Conservation (phyloP, 2,888 invertebrate species). For the Caenorhabditis plicata region DNA sequence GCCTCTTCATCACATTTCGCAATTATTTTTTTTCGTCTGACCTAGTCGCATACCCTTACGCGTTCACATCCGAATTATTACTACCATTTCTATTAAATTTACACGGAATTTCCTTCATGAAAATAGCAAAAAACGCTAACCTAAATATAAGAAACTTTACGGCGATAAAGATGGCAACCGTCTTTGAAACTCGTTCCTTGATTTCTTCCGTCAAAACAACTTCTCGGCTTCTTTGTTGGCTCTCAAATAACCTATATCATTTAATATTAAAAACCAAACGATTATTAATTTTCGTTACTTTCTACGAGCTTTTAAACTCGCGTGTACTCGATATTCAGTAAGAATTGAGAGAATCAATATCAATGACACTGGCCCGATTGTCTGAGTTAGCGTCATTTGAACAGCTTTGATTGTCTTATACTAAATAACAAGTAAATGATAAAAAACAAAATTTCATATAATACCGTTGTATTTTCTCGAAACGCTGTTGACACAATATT, state of each 20-base stretch:
- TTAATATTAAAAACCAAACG: not conserved
- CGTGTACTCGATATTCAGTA: slow-evolving; percentile 58
- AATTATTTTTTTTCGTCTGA: no score
- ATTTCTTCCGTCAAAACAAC: slow-evolving; percentile 56
- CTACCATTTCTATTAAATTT: no score
- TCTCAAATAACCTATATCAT: slow-evolving; percentile 57
- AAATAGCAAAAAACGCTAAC: slow-evolving; percentile 10
- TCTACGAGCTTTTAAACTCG: slow-evolving; percentile 54
- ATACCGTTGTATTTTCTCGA: slow-evolving; percentile 14
- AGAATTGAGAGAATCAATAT: slow-evolving; percentile 59
- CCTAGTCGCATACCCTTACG: no score
- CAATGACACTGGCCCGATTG: slow-evolving; percentile 57
- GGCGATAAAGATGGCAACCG: slow-evolving; percentile 63
- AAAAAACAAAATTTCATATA: slow-evolving; percentile 9
- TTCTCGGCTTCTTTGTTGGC: slow-evolving; percentile 55
- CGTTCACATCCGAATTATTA: no score
- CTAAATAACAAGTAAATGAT: no score
- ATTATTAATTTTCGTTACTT: slow-evolving; percentile 31
- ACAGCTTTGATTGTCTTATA: no score
- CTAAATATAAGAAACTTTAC: slow-evolving; percentile 61
- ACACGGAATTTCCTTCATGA: no score
- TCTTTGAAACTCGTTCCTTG: slow-evolving; percentile 56
- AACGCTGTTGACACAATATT: slow-evolving; percentile 54
- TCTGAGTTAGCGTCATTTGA: slow-evolving; percentile 56
- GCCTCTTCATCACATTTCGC: no score